Evolutionary conservation across 2,888 invertebrate genomes (phyloP).

Genomic region (Aphrophora alni): DNA sequence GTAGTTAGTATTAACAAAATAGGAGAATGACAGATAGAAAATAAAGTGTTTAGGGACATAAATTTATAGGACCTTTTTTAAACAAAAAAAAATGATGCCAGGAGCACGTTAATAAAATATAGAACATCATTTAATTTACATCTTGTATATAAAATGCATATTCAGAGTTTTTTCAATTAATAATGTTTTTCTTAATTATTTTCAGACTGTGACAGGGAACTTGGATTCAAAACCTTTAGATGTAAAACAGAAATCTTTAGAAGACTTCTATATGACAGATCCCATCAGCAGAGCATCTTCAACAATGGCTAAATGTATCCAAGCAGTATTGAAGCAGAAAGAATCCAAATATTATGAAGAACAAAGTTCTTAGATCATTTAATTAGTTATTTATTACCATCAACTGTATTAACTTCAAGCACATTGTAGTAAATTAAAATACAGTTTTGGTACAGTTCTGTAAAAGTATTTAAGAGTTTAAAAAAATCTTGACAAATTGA

Average conservation of each 20-base stretch:
- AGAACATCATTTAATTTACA: no score
- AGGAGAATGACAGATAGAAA: no score
- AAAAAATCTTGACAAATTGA: no score
- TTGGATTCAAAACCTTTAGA: conserved; percentile 64
- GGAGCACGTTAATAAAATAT: no score
- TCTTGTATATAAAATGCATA: no score
- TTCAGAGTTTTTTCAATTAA: no score
- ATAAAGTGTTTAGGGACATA: no score
- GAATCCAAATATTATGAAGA: conserved; percentile 56
- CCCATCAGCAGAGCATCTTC: conserved; percentile 94
- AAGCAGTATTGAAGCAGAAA: conserved; percentile 81
- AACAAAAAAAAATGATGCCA: no score
- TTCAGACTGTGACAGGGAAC: conserved; percentile 56
- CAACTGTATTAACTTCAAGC: background rate
- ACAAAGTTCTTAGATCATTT: conserved; percentile 21
- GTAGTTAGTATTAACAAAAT: no score
- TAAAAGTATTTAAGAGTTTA: no score
- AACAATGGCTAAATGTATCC: conserved; percentile 98
- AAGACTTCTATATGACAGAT: conserved; percentile 96
- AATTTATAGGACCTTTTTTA: no score
- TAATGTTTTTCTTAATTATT: conserved; percentile 41
- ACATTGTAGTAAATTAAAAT: background rate
- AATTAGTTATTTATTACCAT: conserved; percentile 15
- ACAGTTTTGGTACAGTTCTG: background rate
- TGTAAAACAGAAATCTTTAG: conserved; percentile 76